Evolutionary conservation across 2,797 vertebrate genomes (phyloP).

Genomic region (Acipenser ruthenus): DNA sequence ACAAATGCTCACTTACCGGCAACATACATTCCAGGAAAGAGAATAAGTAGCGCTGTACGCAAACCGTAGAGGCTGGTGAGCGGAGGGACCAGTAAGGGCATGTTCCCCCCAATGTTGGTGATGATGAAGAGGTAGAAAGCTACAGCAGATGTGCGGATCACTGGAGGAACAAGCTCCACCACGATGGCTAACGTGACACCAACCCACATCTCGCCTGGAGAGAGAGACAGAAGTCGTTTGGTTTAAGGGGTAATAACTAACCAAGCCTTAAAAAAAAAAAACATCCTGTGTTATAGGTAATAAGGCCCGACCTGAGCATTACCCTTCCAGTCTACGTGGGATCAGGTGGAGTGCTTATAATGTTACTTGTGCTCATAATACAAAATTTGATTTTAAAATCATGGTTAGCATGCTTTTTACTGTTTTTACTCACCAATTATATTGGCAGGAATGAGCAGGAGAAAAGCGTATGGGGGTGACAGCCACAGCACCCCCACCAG

Average conservation of each 20-base stretch:
- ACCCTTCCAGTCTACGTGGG: too few relatives aligned
- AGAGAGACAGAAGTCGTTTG: too few relatives aligned
- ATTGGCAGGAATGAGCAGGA: slow-evolving; percentile 10
- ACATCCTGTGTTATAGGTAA: too few relatives aligned
- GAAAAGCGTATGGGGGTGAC: slow-evolving; percentile 10
- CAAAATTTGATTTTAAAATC: not conserved
- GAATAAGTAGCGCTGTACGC: not conserved
- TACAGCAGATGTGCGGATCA: slow-evolving; percentile 4
- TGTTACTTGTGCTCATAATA: too few relatives aligned
- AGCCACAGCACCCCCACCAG: slow-evolving; percentile 8
- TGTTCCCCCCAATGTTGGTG: slow-evolving; percentile 10
- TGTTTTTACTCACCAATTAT: slow-evolving; percentile 6
- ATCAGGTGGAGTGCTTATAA: too few relatives aligned
- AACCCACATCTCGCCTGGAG: slow-evolving; percentile 14
- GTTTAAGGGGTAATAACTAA: too few relatives aligned
- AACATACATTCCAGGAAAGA: slow-evolving; percentile 10
- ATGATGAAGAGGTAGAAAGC: slow-evolving; percentile 18
- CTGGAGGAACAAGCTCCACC: slow-evolving; percentile 5
- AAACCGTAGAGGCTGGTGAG: not conserved
- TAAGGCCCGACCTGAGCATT: too few relatives aligned
- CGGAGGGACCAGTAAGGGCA: slow-evolving; percentile 2
- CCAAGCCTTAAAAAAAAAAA: too few relatives aligned
- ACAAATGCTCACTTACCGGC: not conserved
- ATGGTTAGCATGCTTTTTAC: too few relatives aligned
- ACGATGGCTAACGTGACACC: slow-evolving; percentile 12